These are phyloP conservation scores for Staurois parvus DNA, from an alignment of 2,797 vertebrate species.

Conservation along the genomic window DNA sequence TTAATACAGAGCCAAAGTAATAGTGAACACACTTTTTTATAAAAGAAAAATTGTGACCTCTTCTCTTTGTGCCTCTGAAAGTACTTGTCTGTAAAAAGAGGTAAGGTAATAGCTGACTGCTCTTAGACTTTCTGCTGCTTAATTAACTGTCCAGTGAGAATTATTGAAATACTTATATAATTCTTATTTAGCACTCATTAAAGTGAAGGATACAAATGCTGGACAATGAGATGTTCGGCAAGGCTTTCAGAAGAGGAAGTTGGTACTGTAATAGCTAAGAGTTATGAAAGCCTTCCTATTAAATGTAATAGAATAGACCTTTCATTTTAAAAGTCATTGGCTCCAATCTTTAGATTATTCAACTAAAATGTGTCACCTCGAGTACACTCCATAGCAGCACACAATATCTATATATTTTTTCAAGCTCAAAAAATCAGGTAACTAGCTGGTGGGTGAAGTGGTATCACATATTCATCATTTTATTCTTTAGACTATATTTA, in stretches of 20 bases:
- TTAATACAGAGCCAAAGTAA: conserved; percentile 74
- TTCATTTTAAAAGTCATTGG: conserved; percentile 74
- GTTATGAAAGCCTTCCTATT: conserved; percentile 73
- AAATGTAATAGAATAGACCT: conserved; percentile 70
- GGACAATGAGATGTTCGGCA: conserved; percentile 74
- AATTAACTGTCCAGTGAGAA: conserved; percentile 80
- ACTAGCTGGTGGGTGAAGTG: conserved; percentile 4
- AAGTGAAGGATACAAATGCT: conserved; percentile 77
- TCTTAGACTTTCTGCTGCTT: conserved; percentile 76
- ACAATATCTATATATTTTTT: conserved; percentile 24
- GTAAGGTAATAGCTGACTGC: conserved; percentile 77
- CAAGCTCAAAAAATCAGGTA: not conserved
- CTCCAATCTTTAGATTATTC: conserved; percentile 72
- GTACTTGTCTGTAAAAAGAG: conserved; percentile 76
- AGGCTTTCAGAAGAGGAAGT: conserved; percentile 72
- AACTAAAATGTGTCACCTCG: conserved; percentile 58
- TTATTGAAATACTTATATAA: conserved; percentile 79
- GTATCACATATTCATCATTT: not conserved
- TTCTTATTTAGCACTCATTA: conserved; percentile 80
- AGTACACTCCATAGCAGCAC: not conserved
- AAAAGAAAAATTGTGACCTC: conserved; percentile 69
- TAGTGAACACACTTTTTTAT: conserved; percentile 70
- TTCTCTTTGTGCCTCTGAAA: conserved; percentile 73
- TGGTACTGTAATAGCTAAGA: conserved; percentile 69
- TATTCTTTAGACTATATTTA: not conserved